phyloP scores from a whole-genome alignment of 2,113 vertebrate species.

The Pandion haliaetus region DNA sequence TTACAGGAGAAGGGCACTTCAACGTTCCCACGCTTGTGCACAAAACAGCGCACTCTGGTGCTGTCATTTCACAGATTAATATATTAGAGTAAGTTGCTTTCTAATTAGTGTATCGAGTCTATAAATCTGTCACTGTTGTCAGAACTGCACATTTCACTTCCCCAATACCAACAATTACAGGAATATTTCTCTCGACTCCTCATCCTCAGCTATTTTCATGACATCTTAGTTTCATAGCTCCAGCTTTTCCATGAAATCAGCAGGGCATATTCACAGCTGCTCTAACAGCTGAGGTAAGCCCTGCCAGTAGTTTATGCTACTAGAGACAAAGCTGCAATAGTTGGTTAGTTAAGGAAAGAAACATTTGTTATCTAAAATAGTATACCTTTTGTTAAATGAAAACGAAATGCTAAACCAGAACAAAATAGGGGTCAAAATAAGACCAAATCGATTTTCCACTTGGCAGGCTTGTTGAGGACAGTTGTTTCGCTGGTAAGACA shows the following conservation, averaged over 20 bases:
- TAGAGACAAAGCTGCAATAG: not conserved
- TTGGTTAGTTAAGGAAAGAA: not conserved
- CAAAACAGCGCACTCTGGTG: not conserved
- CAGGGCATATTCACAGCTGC: not conserved
- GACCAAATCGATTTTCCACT: not conserved
- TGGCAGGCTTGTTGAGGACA: not conserved
- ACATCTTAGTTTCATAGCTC: not conserved
- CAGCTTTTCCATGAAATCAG: not conserved
- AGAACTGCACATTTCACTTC: not conserved
- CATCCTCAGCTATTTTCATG: not conserved
- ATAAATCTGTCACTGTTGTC: not conserved
- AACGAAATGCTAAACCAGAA: not conserved
- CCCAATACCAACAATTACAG: not conserved
- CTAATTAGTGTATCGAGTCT: not conserved
- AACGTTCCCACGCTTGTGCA: accelerated
- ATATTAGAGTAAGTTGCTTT: not conserved
- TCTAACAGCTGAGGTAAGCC: not conserved
- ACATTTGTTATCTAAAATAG: not conserved
- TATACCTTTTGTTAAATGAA: not conserved
- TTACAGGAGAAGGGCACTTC: not conserved
- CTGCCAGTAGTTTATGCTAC: not conserved
- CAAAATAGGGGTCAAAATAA: not conserved
- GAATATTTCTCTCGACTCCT: not conserved
- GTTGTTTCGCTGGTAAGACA: not conserved
- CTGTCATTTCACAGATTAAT: not conserved